Conservation (phyloP, 2,113 vertebrate genomes). For the Tylochromis polylepis region DNA sequence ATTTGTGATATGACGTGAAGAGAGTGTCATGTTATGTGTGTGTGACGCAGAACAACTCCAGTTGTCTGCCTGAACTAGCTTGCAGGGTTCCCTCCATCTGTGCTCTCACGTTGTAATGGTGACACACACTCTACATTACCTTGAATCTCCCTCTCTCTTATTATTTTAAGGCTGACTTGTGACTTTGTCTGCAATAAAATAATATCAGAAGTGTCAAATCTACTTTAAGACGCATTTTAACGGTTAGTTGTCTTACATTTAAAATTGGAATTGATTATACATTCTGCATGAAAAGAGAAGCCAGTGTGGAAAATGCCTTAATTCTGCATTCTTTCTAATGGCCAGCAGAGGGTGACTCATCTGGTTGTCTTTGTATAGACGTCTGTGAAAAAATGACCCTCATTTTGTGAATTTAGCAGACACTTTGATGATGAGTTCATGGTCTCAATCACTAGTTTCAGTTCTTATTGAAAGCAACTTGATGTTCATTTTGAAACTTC, state of each 20-base stretch:
- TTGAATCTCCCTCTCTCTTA: neutral
- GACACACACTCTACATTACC: neutral
- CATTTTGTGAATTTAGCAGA: neutral
- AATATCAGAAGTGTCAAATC: neutral
- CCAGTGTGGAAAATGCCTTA: no score
- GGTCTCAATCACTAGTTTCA: neutral
- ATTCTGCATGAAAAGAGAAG: neutral
- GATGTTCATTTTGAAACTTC: neutral
- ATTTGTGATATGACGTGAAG: neutral
- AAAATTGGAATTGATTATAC: neutral
- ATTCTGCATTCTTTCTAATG: neutral
- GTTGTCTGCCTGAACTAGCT: neutral
- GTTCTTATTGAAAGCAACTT: neutral
- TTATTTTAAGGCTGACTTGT: neutral
- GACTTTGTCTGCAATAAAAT: neutral
- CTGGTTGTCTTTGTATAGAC: neutral
- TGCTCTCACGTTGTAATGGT: neutral
- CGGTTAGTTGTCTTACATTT: neutral
- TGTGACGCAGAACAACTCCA: neutral
- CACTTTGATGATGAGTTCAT: neutral
- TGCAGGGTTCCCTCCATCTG: neutral
- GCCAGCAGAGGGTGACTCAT: neutral
- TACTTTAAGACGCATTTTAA: neutral
- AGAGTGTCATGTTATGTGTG: neutral
- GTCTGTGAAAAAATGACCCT: neutral